Base-by-base conservation (phyloP, 2,797 vertebrate species). In the Poeciliopsis presidionis region DNA sequence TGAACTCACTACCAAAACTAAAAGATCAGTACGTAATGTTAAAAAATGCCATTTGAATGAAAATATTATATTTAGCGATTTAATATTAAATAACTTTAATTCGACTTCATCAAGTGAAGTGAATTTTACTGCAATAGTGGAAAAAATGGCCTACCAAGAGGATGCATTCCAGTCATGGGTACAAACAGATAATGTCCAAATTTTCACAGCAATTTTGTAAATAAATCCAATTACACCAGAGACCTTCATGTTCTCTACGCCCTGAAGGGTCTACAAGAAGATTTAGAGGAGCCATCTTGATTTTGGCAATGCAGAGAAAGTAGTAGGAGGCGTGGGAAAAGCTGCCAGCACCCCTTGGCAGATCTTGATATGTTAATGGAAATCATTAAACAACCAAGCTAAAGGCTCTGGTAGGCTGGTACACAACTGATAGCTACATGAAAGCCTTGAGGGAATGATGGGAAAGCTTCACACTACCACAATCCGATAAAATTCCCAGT, bases 151-250 rank as follows among this genome's bases (percentile, higher is more conserved):
- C 74, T 79, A 53, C 71, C 67, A 81, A 78, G 79, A 59, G 84
- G 69, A 73, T 77, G 77, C 94, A 95, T 94, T 93, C 95, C 93
- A 90, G 95, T 96, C 95, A 96, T 95, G 95, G 95, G 95, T 95
- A 91, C 91, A 93, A 85, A 94, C 65, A 95, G 94, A 96, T 95
- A 95, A 94, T 94, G 86, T 86, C 84, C 86, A 90, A 92, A 92
- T 92, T 87, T 89, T 86, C 83, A 83, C 86, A 92, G 86, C 86
- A 90, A 93, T 94, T 95, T 94, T 86, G 92, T 88, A 95, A 95
- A 95, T 91, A 78, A 95, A 94, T 94, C 88, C 88, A 94, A 95
- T 94, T 93, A 94, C 82, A 88, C 76, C 74, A 73, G 61, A 85
- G 88, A 85, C 91, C 89, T 92, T 93, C 85, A 90, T 92, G 89